Evolutionary conservation across 2,113 vertebrate genomes (phyloP).

Genomic region (Xyrauchen texanus): DNA sequence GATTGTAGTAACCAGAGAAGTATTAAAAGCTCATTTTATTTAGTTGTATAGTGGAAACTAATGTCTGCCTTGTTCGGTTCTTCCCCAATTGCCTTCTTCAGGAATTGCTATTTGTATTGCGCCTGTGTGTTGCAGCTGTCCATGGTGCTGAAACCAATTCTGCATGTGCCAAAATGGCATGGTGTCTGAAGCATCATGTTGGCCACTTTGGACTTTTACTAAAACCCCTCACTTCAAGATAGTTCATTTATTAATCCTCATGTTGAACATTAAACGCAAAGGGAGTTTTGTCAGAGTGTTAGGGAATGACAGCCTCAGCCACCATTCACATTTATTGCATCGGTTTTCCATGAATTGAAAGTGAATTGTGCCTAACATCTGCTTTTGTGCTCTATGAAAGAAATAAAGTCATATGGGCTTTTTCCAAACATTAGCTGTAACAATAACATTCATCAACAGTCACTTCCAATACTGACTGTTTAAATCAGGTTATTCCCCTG

Average conservation of each 20-base stretch:
- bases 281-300: too few relatives aligned
- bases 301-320: too few relatives aligned
- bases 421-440: too few relatives aligned
- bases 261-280: too few relatives aligned
- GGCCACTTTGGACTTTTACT: not conserved
- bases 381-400: too few relatives aligned
- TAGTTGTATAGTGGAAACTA: not conserved
- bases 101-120: not conserved
- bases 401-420: too few relatives aligned
- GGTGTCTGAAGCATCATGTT: not conserved
- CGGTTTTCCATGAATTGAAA: too few relatives aligned
- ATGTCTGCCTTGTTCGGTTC: not conserved
- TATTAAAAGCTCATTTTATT: not conserved
- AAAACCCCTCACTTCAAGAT: not conserved
- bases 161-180: not conserved
- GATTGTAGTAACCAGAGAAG: conserved; percentile 16
- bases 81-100: not conserved
- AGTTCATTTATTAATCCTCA: not conserved
- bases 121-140: not conserved
- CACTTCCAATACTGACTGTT: not conserved
- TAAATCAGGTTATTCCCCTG: not conserved
- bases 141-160: conserved; percentile 25
- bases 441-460: not conserved
- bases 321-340: too few relatives aligned
- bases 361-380: too few relatives aligned